A percentile compares a stretch with the other conserved stretches of the same genome.
phyloP scores from a whole-genome alignment of 2,113 vertebrate genomes.

The Passer domesticus region DNA sequence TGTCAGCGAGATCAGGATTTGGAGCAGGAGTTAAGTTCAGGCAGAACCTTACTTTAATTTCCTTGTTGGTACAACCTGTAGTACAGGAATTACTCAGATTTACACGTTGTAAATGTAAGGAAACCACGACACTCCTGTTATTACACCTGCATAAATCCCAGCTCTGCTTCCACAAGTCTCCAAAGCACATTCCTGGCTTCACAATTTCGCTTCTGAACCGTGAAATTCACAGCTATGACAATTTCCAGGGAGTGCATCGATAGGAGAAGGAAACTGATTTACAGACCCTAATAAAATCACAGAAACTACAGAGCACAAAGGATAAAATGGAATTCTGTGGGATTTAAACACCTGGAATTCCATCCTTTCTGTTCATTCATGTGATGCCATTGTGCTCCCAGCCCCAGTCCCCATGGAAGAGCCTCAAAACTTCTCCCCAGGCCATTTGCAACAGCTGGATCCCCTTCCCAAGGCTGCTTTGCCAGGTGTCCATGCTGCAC shows the following conservation, averaged over 20 bases:
- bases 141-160: background rate
- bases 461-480: too few relatives aligned
- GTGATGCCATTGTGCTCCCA: fast-evolving
- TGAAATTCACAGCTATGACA: background rate
- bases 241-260: background rate
- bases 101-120: background rate
- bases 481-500: too few relatives aligned
- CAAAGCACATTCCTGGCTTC: background rate
- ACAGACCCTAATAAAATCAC: background rate
- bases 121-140: background rate
- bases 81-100: background rate
- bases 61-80: background rate
- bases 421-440: fast-evolving
- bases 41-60: background rate
- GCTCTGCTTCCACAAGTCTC: background rate
- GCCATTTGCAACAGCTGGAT: background rate
- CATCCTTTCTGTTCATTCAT: background rate
- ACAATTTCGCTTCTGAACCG: fast-evolving
- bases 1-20: background rate
- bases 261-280: background rate
- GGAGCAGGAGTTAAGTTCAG: background rate
- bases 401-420: fast-evolving
- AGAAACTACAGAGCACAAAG: background rate
- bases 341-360: background rate
- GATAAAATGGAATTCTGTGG: background rate